Evolutionary conservation across 2,888 invertebrate genomes (phyloP).

Genomic region (Dryobota labecula): DNA sequence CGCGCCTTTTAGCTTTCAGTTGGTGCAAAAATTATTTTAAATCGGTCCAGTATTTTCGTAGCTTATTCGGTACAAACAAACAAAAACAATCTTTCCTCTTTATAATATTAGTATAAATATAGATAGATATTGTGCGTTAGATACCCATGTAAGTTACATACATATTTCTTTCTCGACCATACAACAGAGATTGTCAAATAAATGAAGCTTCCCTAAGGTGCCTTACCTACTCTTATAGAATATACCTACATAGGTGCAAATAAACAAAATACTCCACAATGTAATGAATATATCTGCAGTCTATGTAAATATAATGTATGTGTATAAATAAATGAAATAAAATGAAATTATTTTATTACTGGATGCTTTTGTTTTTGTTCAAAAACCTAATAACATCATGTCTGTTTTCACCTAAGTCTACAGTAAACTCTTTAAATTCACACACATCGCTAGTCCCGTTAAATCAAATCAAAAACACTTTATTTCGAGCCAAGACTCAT

Average conservation of each 20-base stretch:
- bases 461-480: too few species aligned
- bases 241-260: conserved; percentile 85
- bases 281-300: conserved; percentile 81
- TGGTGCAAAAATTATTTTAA: too few species aligned
- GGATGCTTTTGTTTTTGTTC: conserved; percentile 72
- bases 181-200: conserved; percentile 68
- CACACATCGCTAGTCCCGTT: too few species aligned
- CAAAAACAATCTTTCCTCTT: too few species aligned
- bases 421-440: not conserved
- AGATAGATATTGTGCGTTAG: conserved; percentile 51
- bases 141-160: conserved; percentile 21
- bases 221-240: conserved; percentile 80
- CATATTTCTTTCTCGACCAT: conserved; percentile 69
- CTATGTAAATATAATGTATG: conserved; percentile 86
- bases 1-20: too few species aligned
- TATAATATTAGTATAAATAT: too few species aligned
- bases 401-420: too few species aligned
- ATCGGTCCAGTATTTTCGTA: too few species aligned
- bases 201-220: conserved; percentile 83
- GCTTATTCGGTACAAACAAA: too few species aligned
- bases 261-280: conserved; percentile 84
- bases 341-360: conserved; percentile 89
- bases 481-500: too few species aligned
- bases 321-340: conserved; percentile 85
- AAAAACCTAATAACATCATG: not conserved